A percentile compares a stretch with the other conserved stretches of the same genome.
Conservation (phyloP, 2,888 invertebrate species). For the Trichogramma evanescens region DNA sequence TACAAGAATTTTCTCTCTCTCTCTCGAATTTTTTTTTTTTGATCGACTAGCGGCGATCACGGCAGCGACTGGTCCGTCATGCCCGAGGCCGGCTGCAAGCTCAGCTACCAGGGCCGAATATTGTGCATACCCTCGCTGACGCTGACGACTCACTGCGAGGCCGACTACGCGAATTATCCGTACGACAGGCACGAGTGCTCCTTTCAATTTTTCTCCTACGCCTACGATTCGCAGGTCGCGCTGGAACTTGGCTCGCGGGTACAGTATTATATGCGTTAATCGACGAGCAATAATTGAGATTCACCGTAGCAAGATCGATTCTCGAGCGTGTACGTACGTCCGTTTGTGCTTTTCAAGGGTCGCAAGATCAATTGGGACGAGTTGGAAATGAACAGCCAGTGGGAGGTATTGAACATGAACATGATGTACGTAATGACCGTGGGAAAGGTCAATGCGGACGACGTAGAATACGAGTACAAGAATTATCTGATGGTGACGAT, state of each 20-base stretch:
- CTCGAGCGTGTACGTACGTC: too few species aligned
- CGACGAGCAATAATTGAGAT: too few species aligned
- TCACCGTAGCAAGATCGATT: too few species aligned
- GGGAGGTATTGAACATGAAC: slow-evolving; percentile 50
- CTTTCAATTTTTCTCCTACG: slow-evolving; percentile 59
- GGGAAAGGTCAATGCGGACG: background rate
- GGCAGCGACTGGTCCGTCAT: slow-evolving; percentile 18
- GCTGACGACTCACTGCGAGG: slow-evolving; percentile 53
- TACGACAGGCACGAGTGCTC: slow-evolving; percentile 60
- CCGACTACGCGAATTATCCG: slow-evolving; percentile 57
- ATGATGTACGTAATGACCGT: background rate
- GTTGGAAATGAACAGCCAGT: slow-evolving; percentile 40
- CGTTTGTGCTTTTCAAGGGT: too few species aligned
- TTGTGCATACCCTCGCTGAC: slow-evolving; percentile 54
- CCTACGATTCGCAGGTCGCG: slow-evolving; percentile 55
- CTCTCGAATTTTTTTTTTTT: background rate
- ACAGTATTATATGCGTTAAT: background rate
- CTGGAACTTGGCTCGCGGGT: too few species aligned
- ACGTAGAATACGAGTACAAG: background rate
- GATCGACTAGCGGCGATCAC: slow-evolving; percentile 13
- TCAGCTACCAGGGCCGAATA: slow-evolving; percentile 52
- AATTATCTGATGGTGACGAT: slow-evolving; percentile 42
- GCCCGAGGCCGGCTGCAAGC: slow-evolving; percentile 47
- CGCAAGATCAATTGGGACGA: too few species aligned
- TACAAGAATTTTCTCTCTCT: background rate